phyloP scores from a whole-genome alignment of 2,888 invertebrate species.

The Xestia ashworthii region DNA sequence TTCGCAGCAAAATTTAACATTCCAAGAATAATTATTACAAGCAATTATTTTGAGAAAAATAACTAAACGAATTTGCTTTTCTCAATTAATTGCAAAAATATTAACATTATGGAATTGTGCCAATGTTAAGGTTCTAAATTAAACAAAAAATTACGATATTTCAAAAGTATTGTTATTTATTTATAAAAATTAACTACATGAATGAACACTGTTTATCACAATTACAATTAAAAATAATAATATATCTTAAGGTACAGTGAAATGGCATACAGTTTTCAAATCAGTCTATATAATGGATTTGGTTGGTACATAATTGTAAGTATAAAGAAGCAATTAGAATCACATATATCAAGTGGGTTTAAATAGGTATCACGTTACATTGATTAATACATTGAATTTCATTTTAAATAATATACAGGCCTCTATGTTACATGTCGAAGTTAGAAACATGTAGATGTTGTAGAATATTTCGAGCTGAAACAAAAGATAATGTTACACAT shows the following conservation, averaged over 20 bases:
- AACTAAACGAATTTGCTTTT: conserved; percentile 85
- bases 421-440: conserved; percentile 91
- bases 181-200: conserved; percentile 36
- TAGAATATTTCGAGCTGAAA: conserved; percentile 95
- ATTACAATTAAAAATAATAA: conserved; percentile 43
- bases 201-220: conserved; percentile 50
- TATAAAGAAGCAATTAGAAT: conserved; percentile 24
- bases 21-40: conserved; percentile 64
- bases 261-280: conserved; percentile 58
- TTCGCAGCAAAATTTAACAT: conserved; percentile 37
- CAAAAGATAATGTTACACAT: conserved; percentile 54
- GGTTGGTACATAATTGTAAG: conserved; percentile 65
- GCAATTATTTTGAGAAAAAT: conserved; percentile 89
- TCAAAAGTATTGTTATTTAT: conserved; percentile 58
- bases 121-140: conserved; percentile 73
- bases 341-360: conserved; percentile 32
- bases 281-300: conserved; percentile 66
- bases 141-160: conserved; percentile 64
- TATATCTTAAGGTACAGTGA: conserved; percentile 17
- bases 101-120: conserved; percentile 74
- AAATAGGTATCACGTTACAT: conserved; percentile 53
- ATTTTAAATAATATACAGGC: conserved; percentile 26
- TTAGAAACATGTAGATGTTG: conserved; percentile 95
- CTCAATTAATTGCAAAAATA: conserved; percentile 83
- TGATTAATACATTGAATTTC: conserved; percentile 31